Conservation (phyloP, 2,888 invertebrate species). For the Slavum lentiscoides region DNA sequence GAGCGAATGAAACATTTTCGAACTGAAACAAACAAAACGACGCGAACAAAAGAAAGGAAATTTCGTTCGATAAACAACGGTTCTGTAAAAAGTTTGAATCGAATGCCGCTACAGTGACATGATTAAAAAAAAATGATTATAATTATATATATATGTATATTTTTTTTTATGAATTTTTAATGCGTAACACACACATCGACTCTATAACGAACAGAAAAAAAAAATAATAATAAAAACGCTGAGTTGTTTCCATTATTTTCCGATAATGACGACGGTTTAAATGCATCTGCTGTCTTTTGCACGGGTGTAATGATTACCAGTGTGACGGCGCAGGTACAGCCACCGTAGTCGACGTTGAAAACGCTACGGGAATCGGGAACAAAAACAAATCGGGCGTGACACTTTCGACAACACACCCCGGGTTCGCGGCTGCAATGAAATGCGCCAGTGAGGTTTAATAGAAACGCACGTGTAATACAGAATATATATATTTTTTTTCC, state of each 20-base stretch:
- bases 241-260: slow-evolving; percentile 26
- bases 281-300: slow-evolving; percentile 38
- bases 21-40: no score
- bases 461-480: neutral
- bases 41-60: no score
- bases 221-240: no score
- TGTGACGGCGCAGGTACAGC: neutral
- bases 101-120: neutral
- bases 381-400: slow-evolving; percentile 31
- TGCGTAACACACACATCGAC: no score
- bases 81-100: neutral
- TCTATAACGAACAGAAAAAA: slow-evolving; percentile 13
- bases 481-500: neutral
- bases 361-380: neutral
- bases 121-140: neutral
- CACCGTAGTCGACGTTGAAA: neutral
- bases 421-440: neutral
- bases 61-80: no score
- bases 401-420: slow-evolving; percentile 4
- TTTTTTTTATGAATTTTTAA: no score
- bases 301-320: slow-evolving; percentile 11
- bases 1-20: no score
- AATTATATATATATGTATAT: neutral
- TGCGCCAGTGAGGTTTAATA: neutral
- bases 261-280: slow-evolving; percentile 29